These are phyloP conservation scores for Onychomys leucogaster DNA, from an alignment of 2,797 vertebrate species.

Conservation along the genomic window DNA sequence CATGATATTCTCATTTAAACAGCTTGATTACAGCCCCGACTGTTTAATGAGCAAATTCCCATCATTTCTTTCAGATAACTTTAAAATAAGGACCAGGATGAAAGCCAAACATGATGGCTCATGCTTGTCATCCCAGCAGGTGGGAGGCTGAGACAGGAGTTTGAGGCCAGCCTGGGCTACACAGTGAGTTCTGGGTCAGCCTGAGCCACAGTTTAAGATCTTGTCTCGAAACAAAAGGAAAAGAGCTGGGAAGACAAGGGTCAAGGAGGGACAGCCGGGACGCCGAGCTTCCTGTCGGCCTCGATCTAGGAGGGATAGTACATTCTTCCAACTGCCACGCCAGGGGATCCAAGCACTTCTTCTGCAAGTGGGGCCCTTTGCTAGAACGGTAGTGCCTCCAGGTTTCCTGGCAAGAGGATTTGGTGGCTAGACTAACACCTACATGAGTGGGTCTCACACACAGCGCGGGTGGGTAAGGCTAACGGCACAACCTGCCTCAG, in stretches of 20 bases:
- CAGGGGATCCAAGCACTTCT: not conserved
- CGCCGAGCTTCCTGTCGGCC: conserved; percentile 21
- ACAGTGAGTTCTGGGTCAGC: not conserved
- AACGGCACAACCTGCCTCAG: not conserved
- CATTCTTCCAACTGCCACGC: not conserved
- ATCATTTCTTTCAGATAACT: conserved; percentile 38
- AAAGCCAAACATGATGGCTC: not conserved
- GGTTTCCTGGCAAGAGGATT: not conserved
- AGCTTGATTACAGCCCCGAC: conserved; percentile 71
- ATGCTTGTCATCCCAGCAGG: not conserved
- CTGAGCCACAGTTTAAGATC: not conserved
- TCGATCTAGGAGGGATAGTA: conserved; percentile 55
- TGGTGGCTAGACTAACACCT: not conserved
- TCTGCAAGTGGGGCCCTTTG: not conserved
- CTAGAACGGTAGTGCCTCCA: not conserved
- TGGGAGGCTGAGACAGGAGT: not conserved
- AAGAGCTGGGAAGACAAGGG: conserved; percentile 43
- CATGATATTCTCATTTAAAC: conserved; percentile 62
- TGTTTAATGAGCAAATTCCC: not conserved
- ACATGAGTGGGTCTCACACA: not conserved
- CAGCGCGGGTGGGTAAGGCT: conserved; percentile 52
- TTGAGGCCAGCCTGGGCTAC: not conserved
- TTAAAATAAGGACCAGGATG: not conserved
- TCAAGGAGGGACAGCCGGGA: not conserved
- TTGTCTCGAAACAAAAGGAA: not conserved